These are phyloP conservation scores for Ophioninae sp. DNA, from an alignment of 2,888 invertebrate genomes.

Conservation along the genomic window DNA sequence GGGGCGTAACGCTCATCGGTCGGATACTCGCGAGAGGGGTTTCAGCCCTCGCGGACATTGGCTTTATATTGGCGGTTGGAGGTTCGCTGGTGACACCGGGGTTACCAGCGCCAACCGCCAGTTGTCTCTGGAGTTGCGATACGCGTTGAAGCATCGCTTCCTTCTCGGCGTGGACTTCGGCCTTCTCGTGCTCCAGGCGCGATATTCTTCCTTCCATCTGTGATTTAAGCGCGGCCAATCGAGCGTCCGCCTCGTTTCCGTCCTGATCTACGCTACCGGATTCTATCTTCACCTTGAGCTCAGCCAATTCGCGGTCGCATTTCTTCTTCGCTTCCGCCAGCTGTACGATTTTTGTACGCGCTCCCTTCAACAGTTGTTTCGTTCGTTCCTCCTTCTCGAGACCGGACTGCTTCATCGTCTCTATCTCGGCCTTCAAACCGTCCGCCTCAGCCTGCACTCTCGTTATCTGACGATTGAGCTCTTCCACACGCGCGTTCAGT, in stretches of 20 bases:
- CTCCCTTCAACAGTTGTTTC: constrained; percentile 87
- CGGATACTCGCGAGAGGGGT: constrained; percentile 96
- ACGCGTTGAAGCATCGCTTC: constrained; percentile 88
- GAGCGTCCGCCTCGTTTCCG: constrained; percentile 77
- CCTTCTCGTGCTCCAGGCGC: constrained; percentile 88
- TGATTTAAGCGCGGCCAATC: constrained; percentile 85
- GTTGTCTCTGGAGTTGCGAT: constrained; percentile 86
- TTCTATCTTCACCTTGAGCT: constrained; percentile 75
- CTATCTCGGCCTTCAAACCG: constrained; percentile 85
- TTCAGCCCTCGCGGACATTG: constrained; percentile 93
- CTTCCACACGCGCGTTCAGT: constrained; percentile 74
- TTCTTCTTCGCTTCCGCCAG: constrained; percentile 87
- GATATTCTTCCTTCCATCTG: constrained; percentile 87
- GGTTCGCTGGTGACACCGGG: constrained; percentile 84
- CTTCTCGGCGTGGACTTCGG: constrained; percentile 85
- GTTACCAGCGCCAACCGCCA: constrained; percentile 85
- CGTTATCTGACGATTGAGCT: constrained; percentile 80
- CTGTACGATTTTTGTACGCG: constrained; percentile 88
- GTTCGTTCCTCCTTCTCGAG: constrained; percentile 86
- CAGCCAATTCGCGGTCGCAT: constrained; percentile 76
- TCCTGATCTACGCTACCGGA: constrained; percentile 72
- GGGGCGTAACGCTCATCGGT: constrained; percentile 90
- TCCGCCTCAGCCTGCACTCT: constrained; percentile 84
- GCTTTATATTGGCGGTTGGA: constrained; percentile 96
- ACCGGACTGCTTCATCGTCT: constrained; percentile 83